These are phyloP conservation scores for Cryptus armator DNA, from an alignment of 2,888 invertebrate species.

Conservation along the genomic window DNA sequence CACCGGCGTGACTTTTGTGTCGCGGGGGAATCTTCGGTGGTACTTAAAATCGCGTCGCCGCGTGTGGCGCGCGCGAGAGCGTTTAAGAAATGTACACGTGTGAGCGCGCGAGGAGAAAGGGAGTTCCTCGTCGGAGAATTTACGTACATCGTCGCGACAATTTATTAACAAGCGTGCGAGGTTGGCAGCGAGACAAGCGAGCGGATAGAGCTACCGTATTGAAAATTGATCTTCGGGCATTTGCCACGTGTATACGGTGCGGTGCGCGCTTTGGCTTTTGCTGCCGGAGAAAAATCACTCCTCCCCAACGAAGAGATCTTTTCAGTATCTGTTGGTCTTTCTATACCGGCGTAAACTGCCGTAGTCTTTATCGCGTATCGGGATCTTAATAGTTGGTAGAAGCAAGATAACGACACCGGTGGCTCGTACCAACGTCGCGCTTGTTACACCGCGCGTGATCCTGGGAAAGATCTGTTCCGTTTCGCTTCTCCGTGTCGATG, in stretches of 20 bases:
- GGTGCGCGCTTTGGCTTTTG: constrained; percentile 14
- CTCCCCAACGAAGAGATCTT: too few relatives aligned
- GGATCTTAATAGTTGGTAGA: constrained; percentile 66
- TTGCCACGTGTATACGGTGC: background rate
- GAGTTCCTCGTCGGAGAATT: constrained; percentile 44
- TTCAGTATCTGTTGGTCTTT: constrained; percentile 41
- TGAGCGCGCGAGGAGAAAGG: constrained; percentile 16
- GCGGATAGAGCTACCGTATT: constrained; percentile 61
- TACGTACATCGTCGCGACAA: constrained; percentile 57
- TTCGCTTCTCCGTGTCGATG: constrained; percentile 16
- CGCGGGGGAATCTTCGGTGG: constrained; percentile 18
- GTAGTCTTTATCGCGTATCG: constrained; percentile 58
- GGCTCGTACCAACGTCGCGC: constrained; percentile 34
- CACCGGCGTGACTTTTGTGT: constrained; percentile 33
- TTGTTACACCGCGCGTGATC: constrained; percentile 39
- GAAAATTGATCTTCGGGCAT: constrained; percentile 61
- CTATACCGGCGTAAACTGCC: constrained; percentile 22
- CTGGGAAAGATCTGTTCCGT: constrained; percentile 48
- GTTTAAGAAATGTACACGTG: constrained; percentile 17
- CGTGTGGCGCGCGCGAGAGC: constrained; percentile 29
- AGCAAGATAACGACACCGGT: constrained; percentile 64
- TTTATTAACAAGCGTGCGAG: constrained; percentile 57
- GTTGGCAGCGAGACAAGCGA: constrained; percentile 46
- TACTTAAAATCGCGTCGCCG: constrained; percentile 31
- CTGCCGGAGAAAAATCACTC: constrained; percentile 48